Evolutionary conservation across 2,888 invertebrate species (phyloP).

Genomic region (Cephus runcator): DNA sequence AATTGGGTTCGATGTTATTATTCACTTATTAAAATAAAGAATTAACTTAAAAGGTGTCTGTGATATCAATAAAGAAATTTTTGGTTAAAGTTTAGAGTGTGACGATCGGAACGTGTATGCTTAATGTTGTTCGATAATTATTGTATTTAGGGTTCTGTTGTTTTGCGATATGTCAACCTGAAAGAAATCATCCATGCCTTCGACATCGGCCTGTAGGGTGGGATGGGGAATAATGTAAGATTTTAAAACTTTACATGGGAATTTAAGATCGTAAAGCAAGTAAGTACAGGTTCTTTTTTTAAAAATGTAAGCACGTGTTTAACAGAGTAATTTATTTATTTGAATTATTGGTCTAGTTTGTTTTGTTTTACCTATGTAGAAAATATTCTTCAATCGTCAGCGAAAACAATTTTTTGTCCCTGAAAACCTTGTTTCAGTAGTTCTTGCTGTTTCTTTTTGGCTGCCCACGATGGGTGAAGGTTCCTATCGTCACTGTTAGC

Average conservation of each 20-base stretch:
- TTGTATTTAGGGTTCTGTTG: not conserved
- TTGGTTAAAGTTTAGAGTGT: too few species aligned
- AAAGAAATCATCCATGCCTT: not conserved
- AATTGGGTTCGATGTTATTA: too few species aligned
- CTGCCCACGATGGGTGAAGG: constrained; percentile 62
- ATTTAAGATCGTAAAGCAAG: not conserved
- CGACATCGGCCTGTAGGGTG: not conserved
- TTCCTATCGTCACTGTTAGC: constrained; percentile 9
- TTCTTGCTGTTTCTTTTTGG: constrained; percentile 58
- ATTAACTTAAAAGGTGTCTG: too few species aligned
- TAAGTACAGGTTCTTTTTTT: not conserved
- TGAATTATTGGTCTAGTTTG: not conserved
- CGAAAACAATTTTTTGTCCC: constrained; percentile 60
- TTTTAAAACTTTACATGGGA: not conserved
- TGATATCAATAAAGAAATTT: too few species aligned
- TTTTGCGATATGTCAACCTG: not conserved
- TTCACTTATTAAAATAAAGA: too few species aligned
- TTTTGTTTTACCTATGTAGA: not conserved
- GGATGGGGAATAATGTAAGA: not conserved
- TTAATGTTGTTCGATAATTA: not conserved
- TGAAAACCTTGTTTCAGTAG: constrained; percentile 56
- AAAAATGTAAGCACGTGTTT: not conserved
- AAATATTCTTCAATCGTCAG: constrained; percentile 33
- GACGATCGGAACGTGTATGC: not conserved
- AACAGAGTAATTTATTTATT: not conserved